Percentiles rank a stretch among this genome's conserved stretches.
Conservation (phyloP, 2,888 invertebrate species). For the Sialis lutaria region DNA sequence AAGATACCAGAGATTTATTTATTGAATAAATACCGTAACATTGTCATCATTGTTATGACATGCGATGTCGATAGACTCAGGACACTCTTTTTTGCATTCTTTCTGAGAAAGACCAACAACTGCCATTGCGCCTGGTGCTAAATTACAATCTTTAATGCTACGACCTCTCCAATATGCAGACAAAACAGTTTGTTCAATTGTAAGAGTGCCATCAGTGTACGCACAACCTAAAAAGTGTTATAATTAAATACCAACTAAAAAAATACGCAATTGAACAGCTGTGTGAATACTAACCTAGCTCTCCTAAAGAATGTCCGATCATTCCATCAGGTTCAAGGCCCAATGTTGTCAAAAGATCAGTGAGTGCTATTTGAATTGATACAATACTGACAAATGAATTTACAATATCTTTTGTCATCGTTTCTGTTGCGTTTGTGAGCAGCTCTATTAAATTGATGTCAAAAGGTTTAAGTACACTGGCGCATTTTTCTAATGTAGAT, state of each 20-base stretch:
- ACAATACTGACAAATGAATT: slow-evolving; percentile 41
- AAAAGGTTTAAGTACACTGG: slow-evolving; percentile 28
- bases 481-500: slow-evolving; percentile 32
- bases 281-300: slow-evolving; percentile 18
- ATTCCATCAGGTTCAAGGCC: slow-evolving; percentile 79
- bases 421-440: slow-evolving; percentile 28
- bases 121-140: slow-evolving; percentile 55
- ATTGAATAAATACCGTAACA: slow-evolving; percentile 38
- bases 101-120: slow-evolving; percentile 73
- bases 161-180: slow-evolving; percentile 39
- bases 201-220: slow-evolving; percentile 43
- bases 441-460: slow-evolving; percentile 33
- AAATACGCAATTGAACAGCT: slow-evolving; percentile 3
- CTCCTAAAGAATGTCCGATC: slow-evolving; percentile 83
- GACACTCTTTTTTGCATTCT: slow-evolving; percentile 38
- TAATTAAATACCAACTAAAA: neutral
- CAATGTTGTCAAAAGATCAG: slow-evolving; percentile 56
- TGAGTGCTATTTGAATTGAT: slow-evolving; percentile 53
- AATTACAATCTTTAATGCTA: slow-evolving; percentile 23
- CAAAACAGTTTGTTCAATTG: slow-evolving; percentile 38
- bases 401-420: slow-evolving; percentile 29
- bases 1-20: neutral
- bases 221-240: slow-evolving; percentile 30
- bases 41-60: slow-evolving; percentile 45
- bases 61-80: too few relatives aligned